Conservation (phyloP, 2,113 vertebrate species). For the Sphyrna mokarran region DNA sequence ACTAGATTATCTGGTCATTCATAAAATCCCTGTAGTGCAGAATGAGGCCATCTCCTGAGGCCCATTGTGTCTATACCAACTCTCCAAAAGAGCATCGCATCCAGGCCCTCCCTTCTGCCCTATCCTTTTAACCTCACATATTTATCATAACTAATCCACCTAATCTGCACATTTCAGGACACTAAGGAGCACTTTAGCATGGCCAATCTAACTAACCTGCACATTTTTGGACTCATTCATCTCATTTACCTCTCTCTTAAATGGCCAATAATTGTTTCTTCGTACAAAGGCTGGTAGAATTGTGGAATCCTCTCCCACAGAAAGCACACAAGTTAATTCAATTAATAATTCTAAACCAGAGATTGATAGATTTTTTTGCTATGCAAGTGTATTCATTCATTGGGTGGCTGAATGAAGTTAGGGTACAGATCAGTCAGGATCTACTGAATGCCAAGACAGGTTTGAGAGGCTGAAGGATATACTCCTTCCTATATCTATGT, state of each 20-base stretch:
- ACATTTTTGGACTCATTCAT: background rate
- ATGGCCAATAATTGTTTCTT: background rate
- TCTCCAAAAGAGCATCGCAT: too few species aligned
- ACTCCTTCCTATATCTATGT: background rate
- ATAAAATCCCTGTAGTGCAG: too few species aligned
- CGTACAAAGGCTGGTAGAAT: background rate
- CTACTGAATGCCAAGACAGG: background rate
- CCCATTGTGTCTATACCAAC: too few species aligned
- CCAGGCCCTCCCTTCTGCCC: too few species aligned
- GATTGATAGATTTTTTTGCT: background rate
- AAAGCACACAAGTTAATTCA: too few species aligned
- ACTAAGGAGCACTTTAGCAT: too few species aligned
- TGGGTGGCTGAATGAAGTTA: background rate
- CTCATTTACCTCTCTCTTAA: background rate
- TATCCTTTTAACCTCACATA: too few species aligned
- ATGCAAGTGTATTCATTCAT: background rate
- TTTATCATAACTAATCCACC: too few species aligned
- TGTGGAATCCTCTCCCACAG: background rate
- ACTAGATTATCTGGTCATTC: background rate
- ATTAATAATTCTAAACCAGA: background rate
- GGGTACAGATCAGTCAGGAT: background rate
- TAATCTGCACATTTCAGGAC: too few species aligned
- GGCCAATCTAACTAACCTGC: too few species aligned
- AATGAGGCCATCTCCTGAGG: too few species aligned
- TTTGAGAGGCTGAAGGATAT: background rate